Evolutionary conservation across 2,888 invertebrate genomes (phyloP), one percentile per base, ranked within the genome.

Genomic region (Holacanthella duospinosa): DNA sequence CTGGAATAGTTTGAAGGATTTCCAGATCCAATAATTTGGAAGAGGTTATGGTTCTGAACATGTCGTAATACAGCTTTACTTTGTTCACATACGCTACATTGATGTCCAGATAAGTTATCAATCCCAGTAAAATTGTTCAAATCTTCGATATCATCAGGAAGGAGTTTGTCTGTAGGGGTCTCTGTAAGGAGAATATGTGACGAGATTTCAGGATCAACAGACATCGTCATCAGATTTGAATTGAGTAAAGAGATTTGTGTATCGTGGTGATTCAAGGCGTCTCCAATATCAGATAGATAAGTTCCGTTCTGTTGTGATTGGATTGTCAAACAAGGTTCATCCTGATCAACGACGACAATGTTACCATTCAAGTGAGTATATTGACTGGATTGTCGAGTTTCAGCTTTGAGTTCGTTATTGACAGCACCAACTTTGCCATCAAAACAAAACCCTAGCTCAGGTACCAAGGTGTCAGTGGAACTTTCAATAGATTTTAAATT

Each of bases 381-480:
- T 54, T 66, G 61, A 64, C 61, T 59, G 64, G 63, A 60, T 24
- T 61, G 27, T 54, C 59, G 29, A 16, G 55, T 44, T 28, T 60
- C 59, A 60, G 29, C 43, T 48, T 59, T 53, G 28, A 57, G 29
- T 29, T 27, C 24, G 12, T 55, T 63, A 55, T 24, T n/a, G 28
- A 29, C 24, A 12, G 59, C 59, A 6, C 44, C 55, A 57, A 55
- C 6, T 9, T 53, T 28, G 25, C 44, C 44, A 2, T 63, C 67
- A 29, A 19, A 29, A 43, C 61, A 59, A 29, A 58, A 54, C 24
- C 63, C 68, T 53, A 55, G 55, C 53, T 74, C 75, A 25, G 75
- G 73, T 16, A 76, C 80, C 44, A 82, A 74, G 2, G 82, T 82
- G 70, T 82, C 82, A 2, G 82, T 82, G 2, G 82, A 82, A 73